Evolutionary conservation across 1,140 invertebrate genomes (phyloP).

Genomic region (Nasonia vitripennis): DNA sequence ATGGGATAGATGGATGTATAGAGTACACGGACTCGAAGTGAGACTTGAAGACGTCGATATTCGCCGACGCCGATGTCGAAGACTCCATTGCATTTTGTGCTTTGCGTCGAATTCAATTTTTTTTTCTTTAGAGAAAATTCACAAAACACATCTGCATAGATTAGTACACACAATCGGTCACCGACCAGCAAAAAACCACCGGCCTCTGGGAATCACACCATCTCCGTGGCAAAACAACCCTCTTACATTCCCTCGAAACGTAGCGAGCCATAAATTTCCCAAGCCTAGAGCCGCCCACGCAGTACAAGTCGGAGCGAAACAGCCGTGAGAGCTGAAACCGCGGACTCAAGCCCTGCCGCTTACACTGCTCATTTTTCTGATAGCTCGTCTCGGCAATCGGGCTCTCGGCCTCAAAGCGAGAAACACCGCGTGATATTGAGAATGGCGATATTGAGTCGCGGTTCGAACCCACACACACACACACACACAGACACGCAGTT

Average conservation of each 20-base stretch:
- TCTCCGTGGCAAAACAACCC: neutral
- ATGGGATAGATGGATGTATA: constrained; percentile 34
- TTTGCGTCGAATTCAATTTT: no score
- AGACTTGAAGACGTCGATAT: constrained; percentile 61
- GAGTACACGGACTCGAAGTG: neutral
- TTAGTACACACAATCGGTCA: no score
- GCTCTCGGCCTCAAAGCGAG: no score
- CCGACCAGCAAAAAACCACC: no score
- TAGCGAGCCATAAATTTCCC: neutral
- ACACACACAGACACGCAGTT: no score
- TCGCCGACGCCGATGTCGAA: constrained; percentile 36
- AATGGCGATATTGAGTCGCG: constrained; percentile 46
- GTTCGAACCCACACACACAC: neutral
- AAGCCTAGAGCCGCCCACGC: neutral
- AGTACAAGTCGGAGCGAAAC: no score
- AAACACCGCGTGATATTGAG: constrained; percentile 32
- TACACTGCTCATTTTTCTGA: no score
- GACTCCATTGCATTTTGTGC: neutral
- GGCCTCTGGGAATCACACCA: neutral
- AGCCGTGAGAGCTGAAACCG: no score
- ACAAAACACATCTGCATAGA: no score
- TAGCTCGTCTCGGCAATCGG: no score
- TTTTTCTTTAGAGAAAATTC: no score
- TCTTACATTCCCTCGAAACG: neutral
- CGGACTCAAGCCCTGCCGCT: no score